Evolutionary conservation across 35 echinoderm and acorn worm species (phyloP).

Genomic region (Lytechinus pictus): DNA sequence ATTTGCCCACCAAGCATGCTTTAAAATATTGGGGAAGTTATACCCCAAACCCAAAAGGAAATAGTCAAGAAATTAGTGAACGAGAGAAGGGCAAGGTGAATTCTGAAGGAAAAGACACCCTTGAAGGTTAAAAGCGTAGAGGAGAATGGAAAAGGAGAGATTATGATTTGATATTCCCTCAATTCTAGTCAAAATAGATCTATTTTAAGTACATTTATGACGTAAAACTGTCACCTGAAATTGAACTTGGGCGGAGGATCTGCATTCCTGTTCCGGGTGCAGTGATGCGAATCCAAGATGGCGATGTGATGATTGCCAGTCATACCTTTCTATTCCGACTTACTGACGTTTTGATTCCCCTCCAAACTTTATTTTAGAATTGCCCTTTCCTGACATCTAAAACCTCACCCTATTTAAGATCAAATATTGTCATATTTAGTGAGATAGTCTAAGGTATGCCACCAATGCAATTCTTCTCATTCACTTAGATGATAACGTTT

Average conservation of each 20-base stretch:
- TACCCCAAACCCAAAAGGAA: background rate
- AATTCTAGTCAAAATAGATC: background rate
- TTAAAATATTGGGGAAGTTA: background rate
- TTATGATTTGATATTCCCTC: background rate
- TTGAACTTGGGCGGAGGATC: slow-evolving; percentile 37
- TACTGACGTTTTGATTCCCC: background rate
- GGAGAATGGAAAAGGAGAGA: background rate
- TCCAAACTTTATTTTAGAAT: slow-evolving; percentile 6
- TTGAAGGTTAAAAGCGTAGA: background rate
- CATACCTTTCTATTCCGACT: slow-evolving; percentile 14
- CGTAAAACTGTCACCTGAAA: slow-evolving; percentile 38
- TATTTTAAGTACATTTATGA: slow-evolving; percentile 18
- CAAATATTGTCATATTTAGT: slow-evolving; percentile 15
- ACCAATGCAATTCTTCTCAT: background rate
- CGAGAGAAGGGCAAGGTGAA: no score
- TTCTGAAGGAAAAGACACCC: background rate
- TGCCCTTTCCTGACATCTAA: background rate
- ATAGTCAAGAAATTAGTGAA: background rate
- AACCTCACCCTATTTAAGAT: background rate
- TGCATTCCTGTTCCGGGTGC: slow-evolving; percentile 18
- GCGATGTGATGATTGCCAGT: slow-evolving; percentile 26
- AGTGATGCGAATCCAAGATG: slow-evolving; percentile 24
- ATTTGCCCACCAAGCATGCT: no score
- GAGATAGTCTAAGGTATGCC: background rate
- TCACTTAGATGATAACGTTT: background rate